These are phyloP conservation scores for Drosophila nigrodunni DNA, from an alignment of 1,140 invertebrate species.

Conservation along the genomic window DNA sequence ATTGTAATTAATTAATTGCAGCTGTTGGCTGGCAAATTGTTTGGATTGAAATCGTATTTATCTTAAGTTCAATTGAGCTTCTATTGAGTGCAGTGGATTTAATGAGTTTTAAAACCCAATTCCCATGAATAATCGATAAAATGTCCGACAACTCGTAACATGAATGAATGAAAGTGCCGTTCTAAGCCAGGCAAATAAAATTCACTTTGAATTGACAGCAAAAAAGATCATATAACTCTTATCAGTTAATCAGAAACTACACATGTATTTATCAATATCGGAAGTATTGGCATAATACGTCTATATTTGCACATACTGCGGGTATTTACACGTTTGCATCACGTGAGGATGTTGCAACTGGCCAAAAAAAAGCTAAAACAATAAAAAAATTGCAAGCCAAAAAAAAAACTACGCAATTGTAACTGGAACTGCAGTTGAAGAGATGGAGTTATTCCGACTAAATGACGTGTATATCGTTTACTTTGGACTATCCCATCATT, in stretches of 20 bases:
- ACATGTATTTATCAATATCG: constrained; percentile 51
- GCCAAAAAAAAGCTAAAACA: neutral
- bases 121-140: constrained; percentile 3
- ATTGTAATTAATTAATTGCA: constrained; percentile 17
- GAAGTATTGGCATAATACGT: constrained; percentile 25
- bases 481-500: constrained; percentile 24
- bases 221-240: constrained; percentile 59
- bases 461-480: constrained; percentile 4
- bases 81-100: neutral
- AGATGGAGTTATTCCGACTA: neutral
- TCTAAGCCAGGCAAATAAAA: constrained; percentile 42
- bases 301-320: neutral
- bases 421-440: constrained; percentile 11
- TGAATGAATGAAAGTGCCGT: constrained; percentile 16
- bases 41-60: constrained; percentile 10
- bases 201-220: constrained; percentile 30
- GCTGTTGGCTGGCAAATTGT: neutral
- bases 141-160: neutral
- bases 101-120: constrained; percentile 10
- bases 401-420: constrained; percentile 3
- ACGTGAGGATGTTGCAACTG: constrained; percentile 46
- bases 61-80: neutral
- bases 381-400: neutral
- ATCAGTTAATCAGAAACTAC: constrained; percentile 48
- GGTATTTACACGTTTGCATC: constrained; percentile 50